Conservation (phyloP, 2,113 vertebrate species). For the Psittacula cyanocephala region DNA sequence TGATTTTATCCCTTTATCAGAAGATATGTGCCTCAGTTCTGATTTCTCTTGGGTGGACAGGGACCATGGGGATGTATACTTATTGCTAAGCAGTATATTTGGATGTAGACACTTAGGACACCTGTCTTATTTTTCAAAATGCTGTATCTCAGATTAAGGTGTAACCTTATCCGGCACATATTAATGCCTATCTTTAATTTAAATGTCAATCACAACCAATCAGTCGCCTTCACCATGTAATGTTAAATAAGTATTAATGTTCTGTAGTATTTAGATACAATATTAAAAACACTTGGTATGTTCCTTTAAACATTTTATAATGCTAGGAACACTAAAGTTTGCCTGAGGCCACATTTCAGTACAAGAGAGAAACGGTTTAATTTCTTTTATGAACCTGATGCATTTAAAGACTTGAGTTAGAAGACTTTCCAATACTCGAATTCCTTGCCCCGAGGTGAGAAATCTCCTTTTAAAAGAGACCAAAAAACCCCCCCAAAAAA, state of each 20-base stretch:
- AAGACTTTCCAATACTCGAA: not conserved
- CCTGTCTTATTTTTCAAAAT: not conserved
- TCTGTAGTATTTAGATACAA: not conserved
- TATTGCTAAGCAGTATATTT: not conserved
- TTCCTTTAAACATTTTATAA: not conserved
- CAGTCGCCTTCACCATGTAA: not conserved
- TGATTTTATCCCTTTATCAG: not conserved
- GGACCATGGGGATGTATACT: not conserved
- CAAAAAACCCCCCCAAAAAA: not conserved
- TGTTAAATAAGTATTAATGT: accelerated
- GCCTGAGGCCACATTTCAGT: not conserved
- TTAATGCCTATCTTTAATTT: not conserved
- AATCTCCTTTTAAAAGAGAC: not conserved
- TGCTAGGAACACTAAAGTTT: not conserved
- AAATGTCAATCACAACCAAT: not conserved
- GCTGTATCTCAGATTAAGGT: not conserved
- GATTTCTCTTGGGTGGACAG: not conserved
- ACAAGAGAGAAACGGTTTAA: not conserved
- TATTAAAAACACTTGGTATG: not conserved
- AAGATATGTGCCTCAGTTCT: not conserved
- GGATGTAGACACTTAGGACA: not conserved
- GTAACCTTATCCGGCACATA: not conserved
- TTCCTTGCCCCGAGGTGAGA: not conserved
- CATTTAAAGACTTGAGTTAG: not conserved
- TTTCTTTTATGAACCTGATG: not conserved